A percentile compares a stretch with the other conserved stretches of the same genome.
Evolutionary conservation across 2,888 invertebrate genomes (phyloP).

Genomic region (Scrobipalpa costella): DNA sequence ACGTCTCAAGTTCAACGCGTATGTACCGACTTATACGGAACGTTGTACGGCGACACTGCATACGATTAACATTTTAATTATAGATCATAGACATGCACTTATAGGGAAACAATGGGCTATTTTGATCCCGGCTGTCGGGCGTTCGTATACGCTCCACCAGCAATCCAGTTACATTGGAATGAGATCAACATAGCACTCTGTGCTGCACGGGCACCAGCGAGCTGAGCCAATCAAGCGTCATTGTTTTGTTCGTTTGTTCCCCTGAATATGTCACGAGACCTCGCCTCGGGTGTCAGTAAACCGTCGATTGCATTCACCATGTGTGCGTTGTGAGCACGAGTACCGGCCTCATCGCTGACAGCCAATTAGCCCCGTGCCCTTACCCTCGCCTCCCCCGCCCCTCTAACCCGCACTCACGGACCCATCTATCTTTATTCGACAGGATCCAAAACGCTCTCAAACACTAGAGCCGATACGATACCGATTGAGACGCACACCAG

Average conservation of each 20-base stretch:
- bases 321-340: conserved; percentile 46
- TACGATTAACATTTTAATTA: conserved; percentile 10
- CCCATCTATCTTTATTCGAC: conserved; percentile 76
- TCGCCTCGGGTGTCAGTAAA: conserved; percentile 44
- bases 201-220: conserved; percentile 30
- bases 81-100: not conserved
- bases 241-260: conserved; percentile 56
- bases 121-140: not conserved
- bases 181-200: conserved; percentile 23
- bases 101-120: not conserved
- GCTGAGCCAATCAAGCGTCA: conserved; percentile 46
- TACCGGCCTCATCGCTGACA: conserved; percentile 71
- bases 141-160: not conserved
- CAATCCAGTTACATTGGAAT: conserved; percentile 18
- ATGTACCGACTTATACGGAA: conserved; percentile 14
- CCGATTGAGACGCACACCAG: conserved; percentile 48
- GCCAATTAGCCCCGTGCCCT: conserved; percentile 72
- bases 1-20: conserved; percentile 24
- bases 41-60: conserved; percentile 11
- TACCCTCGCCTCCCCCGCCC: conserved; percentile 47
- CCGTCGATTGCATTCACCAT: conserved; percentile 51
- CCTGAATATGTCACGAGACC: conserved; percentile 50
- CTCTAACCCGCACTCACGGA: conserved; percentile 56
- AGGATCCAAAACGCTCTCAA: conserved; percentile 59
- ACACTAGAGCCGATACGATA: conserved; percentile 50